Evolutionary conservation across 2,888 invertebrate species (phyloP), one percentile per base, ranked within the genome.

Genomic region (Perizoma affinitatum): DNA sequence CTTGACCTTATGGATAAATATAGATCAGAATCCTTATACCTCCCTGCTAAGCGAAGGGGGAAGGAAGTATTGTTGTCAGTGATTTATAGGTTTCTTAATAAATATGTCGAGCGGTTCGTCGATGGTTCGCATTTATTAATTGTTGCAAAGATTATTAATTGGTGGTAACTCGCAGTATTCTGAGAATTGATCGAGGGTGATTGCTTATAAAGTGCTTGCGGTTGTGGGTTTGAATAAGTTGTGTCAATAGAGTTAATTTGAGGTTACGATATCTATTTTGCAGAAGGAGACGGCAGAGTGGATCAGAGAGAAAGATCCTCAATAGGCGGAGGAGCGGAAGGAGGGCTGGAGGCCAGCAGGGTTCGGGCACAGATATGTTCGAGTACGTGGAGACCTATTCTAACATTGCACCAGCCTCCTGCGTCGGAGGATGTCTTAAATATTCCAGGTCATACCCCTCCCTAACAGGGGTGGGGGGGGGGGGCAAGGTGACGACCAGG

Each of bases 1-100:
- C 42, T 44, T 44, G n/a, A 5, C 11, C 44, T 43, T 4, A 34
- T 46, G 34, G 9, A 38, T 22, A 11, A 34, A 33, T 22, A 22
- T 22, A 36, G 46, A 44, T 10, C 10, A 11, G 6, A 35, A 4
- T 8, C 42, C 54, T 57, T 8, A 5, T 46, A 10, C 53, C 70
- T 44, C 74, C 72, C 75, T 76, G 70, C 33, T 4, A n/a, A 49
- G 51, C 33, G 46, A 49, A 59, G 57, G 57, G 58, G 65, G 67
- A 61, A 66, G 72, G 67, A 70, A 73, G 74, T 78, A 79, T 81
- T 82, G 85, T 83, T 78, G 62, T 47, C 47, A 78, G 81, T 89
- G 88, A 88, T 89, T 88, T 88, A 89, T 88, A 80, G 82, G 80
- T 84, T 87, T 86, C 88, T 88, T 89, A 89, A 89, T 89, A 88